Evolutionary conservation across 1,140 invertebrate genomes (phyloP).

Genomic region (Yoshiicerus persimilis): DNA sequence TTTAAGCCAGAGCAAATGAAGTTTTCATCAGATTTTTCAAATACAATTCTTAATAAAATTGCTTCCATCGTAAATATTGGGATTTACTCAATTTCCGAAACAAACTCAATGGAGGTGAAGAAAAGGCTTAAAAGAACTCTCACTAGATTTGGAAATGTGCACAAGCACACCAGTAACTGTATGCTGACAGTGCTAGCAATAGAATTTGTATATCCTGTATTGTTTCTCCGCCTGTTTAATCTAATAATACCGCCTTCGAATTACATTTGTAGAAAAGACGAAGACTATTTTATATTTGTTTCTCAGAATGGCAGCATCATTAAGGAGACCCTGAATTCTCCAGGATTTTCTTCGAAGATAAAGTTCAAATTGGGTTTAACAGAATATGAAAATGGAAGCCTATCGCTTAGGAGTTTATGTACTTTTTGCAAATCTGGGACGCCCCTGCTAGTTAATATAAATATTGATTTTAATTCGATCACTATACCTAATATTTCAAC

Average conservation of each 20-base stretch:
- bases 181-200: too few relatives aligned
- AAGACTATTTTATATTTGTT: not conserved
- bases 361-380: not conserved
- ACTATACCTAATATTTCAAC: not conserved
- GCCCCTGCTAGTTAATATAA: not conserved
- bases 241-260: not conserved
- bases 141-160: not conserved
- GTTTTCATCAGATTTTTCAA: not conserved
- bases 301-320: not conserved
- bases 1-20: not conserved
- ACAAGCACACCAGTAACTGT: too few relatives aligned
- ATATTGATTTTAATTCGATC: not conserved
- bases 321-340: not conserved
- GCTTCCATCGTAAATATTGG: not conserved
- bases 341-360: not conserved
- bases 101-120: not conserved
- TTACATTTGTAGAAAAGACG: not conserved
- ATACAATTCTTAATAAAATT: not conserved
- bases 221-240: not conserved
- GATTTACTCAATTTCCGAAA: not conserved
- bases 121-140: not conserved
- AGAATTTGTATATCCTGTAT: not conserved
- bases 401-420: not conserved
- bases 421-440: not conserved
- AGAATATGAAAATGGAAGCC: not conserved